A percentile compares a stretch with the other conserved stretches of the same genome.
phyloP scores from a whole-genome alignment of 2,113 vertebrate species.

The Lichenostomus cassidix region DNA sequence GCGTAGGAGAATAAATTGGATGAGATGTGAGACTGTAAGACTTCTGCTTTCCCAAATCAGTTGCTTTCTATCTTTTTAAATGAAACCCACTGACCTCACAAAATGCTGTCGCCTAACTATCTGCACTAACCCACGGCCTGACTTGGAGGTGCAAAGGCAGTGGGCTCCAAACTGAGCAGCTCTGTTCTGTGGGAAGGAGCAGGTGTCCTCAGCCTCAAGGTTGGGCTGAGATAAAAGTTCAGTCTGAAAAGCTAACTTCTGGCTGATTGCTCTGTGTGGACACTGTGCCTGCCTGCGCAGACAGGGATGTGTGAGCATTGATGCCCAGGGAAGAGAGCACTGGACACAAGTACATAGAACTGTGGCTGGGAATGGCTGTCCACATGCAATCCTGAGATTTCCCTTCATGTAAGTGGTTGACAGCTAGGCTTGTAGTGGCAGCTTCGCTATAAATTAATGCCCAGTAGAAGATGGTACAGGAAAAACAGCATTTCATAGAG shows the following conservation, averaged over 20 bases:
- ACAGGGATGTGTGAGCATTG: not conserved
- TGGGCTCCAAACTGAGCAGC: not conserved
- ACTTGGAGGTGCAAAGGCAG: not conserved
- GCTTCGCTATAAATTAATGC: not conserved
- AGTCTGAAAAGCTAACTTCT: accelerated
- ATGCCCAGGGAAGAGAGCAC: not conserved
- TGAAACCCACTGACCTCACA: not conserved
- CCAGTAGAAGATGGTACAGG: not conserved
- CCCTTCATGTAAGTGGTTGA: not conserved
- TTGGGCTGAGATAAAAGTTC: not conserved
- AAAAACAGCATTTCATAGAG: not conserved
- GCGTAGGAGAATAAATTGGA: not conserved
- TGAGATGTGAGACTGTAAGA: not conserved
- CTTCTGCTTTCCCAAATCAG: not conserved
- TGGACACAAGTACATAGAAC: accelerated
- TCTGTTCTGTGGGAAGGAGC: not conserved
- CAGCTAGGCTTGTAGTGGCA: not conserved
- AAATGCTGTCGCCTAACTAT: not conserved
- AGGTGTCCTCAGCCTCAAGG: not conserved
- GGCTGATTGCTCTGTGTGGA: not conserved
- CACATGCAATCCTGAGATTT: not conserved
- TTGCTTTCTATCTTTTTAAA: not conserved
- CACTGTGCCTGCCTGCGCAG: accelerated
- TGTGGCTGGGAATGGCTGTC: not conserved
- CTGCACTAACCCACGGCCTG: not conserved